A percentile compares a stretch with the other conserved stretches of the same genome.
These are phyloP conservation scores for Aleadryas rufinucha DNA, from an alignment of 2,113 vertebrate genomes.

Conservation along the genomic window DNA sequence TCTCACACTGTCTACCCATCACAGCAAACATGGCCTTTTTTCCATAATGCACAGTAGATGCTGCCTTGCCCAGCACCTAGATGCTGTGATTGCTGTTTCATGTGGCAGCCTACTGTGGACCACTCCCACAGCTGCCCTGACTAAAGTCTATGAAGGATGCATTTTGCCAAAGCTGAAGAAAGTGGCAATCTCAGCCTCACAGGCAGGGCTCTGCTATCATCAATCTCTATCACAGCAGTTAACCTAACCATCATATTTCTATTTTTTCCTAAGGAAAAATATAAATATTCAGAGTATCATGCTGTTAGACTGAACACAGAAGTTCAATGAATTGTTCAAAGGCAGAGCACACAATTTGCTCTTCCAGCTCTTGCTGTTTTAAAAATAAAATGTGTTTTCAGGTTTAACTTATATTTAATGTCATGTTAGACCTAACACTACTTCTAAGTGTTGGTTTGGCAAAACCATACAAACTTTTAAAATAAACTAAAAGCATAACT, in stretches of 20 bases:
- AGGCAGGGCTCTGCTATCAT: neutral
- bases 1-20: neutral
- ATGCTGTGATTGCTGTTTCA: neutral
- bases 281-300: neutral
- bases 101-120: neutral
- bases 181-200: neutral
- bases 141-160: neutral
- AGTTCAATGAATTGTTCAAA: neutral
- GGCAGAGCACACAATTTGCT: neutral
- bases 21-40: neutral
- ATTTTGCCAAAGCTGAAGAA: neutral
- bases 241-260: neutral
- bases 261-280: neutral
- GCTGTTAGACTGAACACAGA: neutral
- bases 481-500: neutral
- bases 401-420: neutral
- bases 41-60: neutral
- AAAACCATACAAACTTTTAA: neutral
- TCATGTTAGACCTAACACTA: neutral
- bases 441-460: neutral
- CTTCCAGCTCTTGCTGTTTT: neutral
- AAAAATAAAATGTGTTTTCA: neutral
- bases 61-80: neutral
- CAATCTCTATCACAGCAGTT: constrained; percentile 6
- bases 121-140: neutral